Conservation (phyloP, 2,797 vertebrate genomes). For the Gymnoscopelus microlampas region DNA sequence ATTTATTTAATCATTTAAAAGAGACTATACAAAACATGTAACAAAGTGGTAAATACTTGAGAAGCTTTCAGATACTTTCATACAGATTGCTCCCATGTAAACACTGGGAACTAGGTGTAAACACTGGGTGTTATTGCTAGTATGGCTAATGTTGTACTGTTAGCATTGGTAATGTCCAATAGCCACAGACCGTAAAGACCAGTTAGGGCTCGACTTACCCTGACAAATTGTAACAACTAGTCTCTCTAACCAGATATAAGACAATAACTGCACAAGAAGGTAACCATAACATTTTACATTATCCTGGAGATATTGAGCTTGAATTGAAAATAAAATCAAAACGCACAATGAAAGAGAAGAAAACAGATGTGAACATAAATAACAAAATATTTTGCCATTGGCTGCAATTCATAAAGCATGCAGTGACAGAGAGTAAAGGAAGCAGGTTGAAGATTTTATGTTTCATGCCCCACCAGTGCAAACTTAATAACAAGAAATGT, state of each 20-base stretch:
- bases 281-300: conserved; percentile 38
- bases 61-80: neutral
- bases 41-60: neutral
- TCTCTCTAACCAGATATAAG: conserved; percentile 20
- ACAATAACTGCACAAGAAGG: conserved; percentile 25
- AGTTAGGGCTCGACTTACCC: neutral
- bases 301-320: conserved; percentile 31
- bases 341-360: too few relatives aligned
- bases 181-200: conserved; percentile 21
- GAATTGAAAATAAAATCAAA: too few relatives aligned
- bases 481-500: too few relatives aligned
- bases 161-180: conserved; percentile 5
- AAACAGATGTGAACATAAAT: too few relatives aligned
- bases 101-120: neutral
- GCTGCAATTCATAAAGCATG: too few relatives aligned
- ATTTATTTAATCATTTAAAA: conserved; percentile 64
- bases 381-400: too few relatives aligned
- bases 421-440: too few relatives aligned
- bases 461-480: too few relatives aligned
- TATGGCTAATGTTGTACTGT: neutral
- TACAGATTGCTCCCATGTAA: neutral
- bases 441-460: too few relatives aligned
- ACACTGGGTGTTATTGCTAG: neutral
- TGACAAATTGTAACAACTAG: conserved; percentile 41
- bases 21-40: conserved; percentile 43